Percentiles rank a stretch among this genome's conserved stretches.
Evolutionary conservation across 1,140 invertebrate species (phyloP).

Genomic region (Megalopta genalis): DNA sequence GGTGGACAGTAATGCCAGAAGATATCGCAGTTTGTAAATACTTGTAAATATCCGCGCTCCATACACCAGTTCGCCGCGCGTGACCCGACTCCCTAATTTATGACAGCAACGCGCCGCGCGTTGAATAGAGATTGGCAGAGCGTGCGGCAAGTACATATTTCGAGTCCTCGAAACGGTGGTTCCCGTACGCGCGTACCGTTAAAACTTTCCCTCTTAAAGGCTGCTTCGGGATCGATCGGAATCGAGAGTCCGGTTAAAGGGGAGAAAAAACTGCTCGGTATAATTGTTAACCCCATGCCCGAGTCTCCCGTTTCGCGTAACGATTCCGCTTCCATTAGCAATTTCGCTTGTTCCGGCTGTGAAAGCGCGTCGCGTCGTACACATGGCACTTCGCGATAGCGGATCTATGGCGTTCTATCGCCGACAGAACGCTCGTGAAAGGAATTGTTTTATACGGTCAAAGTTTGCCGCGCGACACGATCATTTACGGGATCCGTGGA

Average conservation of each 20-base stretch:
- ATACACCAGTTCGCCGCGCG: conserved; percentile 47
- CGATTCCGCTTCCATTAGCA: too few species aligned
- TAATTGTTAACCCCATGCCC: too few species aligned
- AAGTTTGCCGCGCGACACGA: too few species aligned
- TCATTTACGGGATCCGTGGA: too few species aligned
- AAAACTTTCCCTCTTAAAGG: conserved; percentile 40
- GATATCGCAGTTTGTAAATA: conserved; percentile 52
- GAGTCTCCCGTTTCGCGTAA: too few species aligned
- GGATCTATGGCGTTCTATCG: too few species aligned
- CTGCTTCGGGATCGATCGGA: background rate
- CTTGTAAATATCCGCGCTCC: conserved; percentile 50
- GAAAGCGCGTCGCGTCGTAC: too few species aligned
- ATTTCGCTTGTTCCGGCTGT: too few species aligned
- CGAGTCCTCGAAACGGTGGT: conserved; percentile 33
- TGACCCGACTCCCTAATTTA: conserved; percentile 53
- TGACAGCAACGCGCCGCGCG: conserved; percentile 44
- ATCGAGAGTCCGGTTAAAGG: background rate
- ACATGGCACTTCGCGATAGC: too few species aligned
- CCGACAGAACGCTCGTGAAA: too few species aligned
- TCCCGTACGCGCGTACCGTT: conserved; percentile 10
- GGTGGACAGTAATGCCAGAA: conserved; percentile 31
- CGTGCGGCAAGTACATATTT: conserved; percentile 26
- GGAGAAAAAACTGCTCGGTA: background rate
- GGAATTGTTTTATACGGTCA: too few species aligned
- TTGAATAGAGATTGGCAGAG: conserved; percentile 51